Conservation (phyloP, 2,797 vertebrate genomes). For the Periophthalmus magnuspinnatus region DNA sequence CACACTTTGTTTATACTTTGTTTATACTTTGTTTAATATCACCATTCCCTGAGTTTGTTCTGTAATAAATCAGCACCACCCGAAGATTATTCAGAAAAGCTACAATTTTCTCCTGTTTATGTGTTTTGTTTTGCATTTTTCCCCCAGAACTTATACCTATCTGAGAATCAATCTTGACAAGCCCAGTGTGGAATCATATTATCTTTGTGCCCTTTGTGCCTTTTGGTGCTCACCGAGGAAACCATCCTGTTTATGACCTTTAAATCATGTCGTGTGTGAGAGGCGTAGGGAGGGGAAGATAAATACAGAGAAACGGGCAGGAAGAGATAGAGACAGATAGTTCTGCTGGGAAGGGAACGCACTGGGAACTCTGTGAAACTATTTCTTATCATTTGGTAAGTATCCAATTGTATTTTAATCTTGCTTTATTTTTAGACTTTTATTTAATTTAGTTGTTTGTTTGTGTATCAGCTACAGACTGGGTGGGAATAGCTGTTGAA, state of each 20-base stretch:
- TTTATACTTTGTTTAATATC: too few species aligned
- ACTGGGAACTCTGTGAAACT: not conserved
- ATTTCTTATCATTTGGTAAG: slow-evolving; percentile 47
- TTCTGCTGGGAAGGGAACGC: not conserved
- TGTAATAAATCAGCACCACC: too few species aligned
- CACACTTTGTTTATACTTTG: too few species aligned
- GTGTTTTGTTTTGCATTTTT: too few species aligned
- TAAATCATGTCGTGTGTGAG: slow-evolving; percentile 20
- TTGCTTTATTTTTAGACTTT: slow-evolving; percentile 6
- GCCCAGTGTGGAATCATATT: slow-evolving; percentile 4
- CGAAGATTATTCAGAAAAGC: too few species aligned
- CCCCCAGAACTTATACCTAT: too few species aligned
- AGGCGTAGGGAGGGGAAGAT: slow-evolving; percentile 2
- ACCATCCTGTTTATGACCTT: slow-evolving; percentile 53
- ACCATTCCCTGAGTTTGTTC: too few species aligned
- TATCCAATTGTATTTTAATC: slow-evolving; percentile 4
- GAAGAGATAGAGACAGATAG: slow-evolving; percentile 1
- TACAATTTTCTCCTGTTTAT: too few species aligned
- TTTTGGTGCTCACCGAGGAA: slow-evolving; percentile 27
- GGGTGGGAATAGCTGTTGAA: not conserved
- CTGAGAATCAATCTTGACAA: too few species aligned
- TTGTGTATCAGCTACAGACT: not conserved
- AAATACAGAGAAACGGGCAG: not conserved
- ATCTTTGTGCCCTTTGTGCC: slow-evolving; percentile 65
- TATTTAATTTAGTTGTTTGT: not conserved